Evolutionary conservation across 1,140 invertebrate genomes (phyloP).

Genomic region (Diuraphis noxia): DNA sequence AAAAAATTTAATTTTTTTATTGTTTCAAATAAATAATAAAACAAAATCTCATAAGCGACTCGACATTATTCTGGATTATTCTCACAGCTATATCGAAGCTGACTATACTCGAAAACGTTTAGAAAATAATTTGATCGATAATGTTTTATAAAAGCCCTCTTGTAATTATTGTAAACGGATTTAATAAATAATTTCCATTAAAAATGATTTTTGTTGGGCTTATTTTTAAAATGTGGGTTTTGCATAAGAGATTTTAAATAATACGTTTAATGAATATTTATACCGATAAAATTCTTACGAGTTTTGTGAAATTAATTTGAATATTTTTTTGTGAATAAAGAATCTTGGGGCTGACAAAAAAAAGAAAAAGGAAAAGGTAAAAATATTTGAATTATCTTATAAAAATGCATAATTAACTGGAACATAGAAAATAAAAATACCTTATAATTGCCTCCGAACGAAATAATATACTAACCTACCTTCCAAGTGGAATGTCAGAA

Average conservation of each 20-base stretch:
- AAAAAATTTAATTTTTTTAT: no score
- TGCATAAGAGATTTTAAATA: neutral
- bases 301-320: constrained; percentile 32
- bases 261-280: constrained; percentile 27
- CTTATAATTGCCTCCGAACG: constrained; percentile 20
- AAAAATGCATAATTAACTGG: constrained; percentile 38
- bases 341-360: constrained; percentile 7
- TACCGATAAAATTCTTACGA: neutral
- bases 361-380: neutral
- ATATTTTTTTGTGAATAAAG: neutral
- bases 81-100: neutral
- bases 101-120: neutral
- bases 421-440: constrained; percentile 12
- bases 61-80: neutral
- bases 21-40: neutral
- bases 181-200: neutral
- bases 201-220: neutral
- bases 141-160: neutral
- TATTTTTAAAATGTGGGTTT: neutral
- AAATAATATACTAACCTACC: neutral
- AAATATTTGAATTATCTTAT: constrained; percentile 36
- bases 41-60: neutral
- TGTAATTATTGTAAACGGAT: neutral
- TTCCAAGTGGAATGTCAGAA: neutral
- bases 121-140: neutral